phyloP scores from a whole-genome alignment of 2,888 invertebrate genomes.

The Odontocerum albicorne region DNA sequence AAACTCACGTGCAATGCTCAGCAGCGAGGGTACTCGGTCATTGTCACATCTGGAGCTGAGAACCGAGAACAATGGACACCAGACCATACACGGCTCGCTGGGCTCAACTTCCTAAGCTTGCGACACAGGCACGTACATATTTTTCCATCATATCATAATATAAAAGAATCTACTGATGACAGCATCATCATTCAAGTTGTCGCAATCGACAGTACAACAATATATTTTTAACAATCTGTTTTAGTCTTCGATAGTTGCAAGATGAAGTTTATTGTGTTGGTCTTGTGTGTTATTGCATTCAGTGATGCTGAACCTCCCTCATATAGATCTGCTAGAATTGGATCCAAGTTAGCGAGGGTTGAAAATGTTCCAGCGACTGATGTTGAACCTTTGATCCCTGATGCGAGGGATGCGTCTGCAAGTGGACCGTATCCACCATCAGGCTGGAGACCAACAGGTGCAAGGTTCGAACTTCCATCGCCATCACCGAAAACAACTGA shows the following conservation, averaged over 20 bases:
- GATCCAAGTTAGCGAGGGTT: conserved; percentile 10
- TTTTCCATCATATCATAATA: conserved; percentile 12
- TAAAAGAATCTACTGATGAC: conserved; percentile 8
- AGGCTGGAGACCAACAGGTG: conserved; percentile 51
- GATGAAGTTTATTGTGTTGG: conserved; percentile 25
- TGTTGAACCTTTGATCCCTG: conserved; percentile 16
- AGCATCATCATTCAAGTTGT: conserved; percentile 16
- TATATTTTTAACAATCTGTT: not conserved
- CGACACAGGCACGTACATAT: conserved; percentile 21
- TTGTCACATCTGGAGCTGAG: too few species aligned
- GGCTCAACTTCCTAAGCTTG: not conserved
- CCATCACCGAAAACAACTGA: conserved; percentile 41
- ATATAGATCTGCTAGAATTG: conserved; percentile 19
- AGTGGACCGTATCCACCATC: conserved; percentile 43
- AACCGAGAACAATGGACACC: conserved; percentile 12
- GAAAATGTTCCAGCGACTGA: conserved; percentile 7
- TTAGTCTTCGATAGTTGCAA: not conserved
- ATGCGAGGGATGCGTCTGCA: not conserved
- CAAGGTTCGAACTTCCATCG: conserved; percentile 48
- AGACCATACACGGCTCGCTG: conserved; percentile 3
- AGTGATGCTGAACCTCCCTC: conserved; percentile 20
- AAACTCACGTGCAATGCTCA: conserved; percentile 8
- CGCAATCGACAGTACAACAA: not conserved
- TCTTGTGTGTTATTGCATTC: conserved; percentile 13
- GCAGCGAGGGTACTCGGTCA: conserved; percentile 3